phyloP scores from a whole-genome alignment of 2,888 invertebrate genomes.

The Erebia aethiops region DNA sequence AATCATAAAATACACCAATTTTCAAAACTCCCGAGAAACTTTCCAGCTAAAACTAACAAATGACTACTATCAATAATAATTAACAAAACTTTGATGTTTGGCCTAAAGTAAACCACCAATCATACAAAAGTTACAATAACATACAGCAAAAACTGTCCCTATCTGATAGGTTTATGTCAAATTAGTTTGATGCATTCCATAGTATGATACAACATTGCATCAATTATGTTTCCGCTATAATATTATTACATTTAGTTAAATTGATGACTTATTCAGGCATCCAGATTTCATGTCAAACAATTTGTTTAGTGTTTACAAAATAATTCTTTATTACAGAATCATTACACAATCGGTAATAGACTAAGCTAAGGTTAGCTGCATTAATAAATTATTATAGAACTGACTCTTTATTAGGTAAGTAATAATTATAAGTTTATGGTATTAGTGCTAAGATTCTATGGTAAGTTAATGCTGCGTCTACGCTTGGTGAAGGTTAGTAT shows the following conservation, averaged over 20 bases:
- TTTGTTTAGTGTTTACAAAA: not conserved
- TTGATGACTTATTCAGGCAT: too few relatives aligned
- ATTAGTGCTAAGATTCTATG: conserved; percentile 40
- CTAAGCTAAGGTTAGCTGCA: conserved; percentile 45
- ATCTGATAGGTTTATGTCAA: not conserved
- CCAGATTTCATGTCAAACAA: not conserved
- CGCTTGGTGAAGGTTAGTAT: too few relatives aligned
- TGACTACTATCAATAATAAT: too few relatives aligned
- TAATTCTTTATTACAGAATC: not conserved
- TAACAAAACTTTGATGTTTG: too few relatives aligned
- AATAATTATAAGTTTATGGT: conserved; percentile 63
- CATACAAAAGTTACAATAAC: too few relatives aligned
- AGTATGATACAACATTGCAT: not conserved
- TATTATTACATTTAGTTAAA: too few relatives aligned
- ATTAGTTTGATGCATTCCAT: conserved; percentile 12
- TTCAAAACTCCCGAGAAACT: too few relatives aligned
- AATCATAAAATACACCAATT: too few relatives aligned
- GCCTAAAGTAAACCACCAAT: too few relatives aligned
- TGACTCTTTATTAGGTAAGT: conserved; percentile 72
- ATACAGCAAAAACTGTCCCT: not conserved
- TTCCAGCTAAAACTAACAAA: too few relatives aligned
- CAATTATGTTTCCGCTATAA: not conserved
- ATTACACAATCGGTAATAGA: conserved; percentile 39
- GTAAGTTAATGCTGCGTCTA: conserved; percentile 27
- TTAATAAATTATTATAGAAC: conserved; percentile 67